phyloP scores from a whole-genome alignment of 2,888 invertebrate species.

The Agrotis exclamationis region DNA sequence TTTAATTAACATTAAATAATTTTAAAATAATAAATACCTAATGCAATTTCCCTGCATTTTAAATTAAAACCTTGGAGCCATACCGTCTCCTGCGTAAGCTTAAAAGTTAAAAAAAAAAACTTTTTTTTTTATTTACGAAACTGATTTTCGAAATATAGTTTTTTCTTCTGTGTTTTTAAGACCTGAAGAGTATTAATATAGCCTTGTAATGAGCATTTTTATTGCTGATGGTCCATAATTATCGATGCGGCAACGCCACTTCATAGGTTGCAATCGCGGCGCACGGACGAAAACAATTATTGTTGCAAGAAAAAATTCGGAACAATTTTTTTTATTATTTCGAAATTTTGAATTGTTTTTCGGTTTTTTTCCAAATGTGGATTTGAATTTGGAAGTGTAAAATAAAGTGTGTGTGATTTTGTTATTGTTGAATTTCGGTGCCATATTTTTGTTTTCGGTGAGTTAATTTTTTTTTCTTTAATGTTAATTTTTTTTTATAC shows the following conservation, averaged over 20 bases:
- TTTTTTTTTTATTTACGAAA: too few relatives aligned
- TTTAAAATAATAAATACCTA: too few relatives aligned
- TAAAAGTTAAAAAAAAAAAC: too few relatives aligned
- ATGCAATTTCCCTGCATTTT: too few relatives aligned
- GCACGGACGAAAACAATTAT: slow-evolving; percentile 23
- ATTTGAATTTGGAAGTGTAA: slow-evolving; percentile 31
- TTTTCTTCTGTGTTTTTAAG: neutral
- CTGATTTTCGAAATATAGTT: neutral
- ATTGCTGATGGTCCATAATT: neutral
- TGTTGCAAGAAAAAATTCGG: neutral
- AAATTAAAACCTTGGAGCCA: too few relatives aligned
- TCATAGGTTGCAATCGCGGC: slow-evolving; percentile 29
- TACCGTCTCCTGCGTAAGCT: too few relatives aligned
- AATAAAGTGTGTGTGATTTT: slow-evolving; percentile 26
- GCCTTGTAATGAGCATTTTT: slow-evolving; percentile 4
- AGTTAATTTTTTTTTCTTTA: neutral
- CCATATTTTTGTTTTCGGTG: slow-evolving; percentile 6
- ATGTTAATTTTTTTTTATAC: neutral
- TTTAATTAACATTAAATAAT: too few relatives aligned
- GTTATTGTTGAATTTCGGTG: neutral
- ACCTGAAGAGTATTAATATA: neutral
- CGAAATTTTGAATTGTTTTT: too few relatives aligned
- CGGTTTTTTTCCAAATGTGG: neutral
- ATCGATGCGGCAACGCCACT: slow-evolving; percentile 15
- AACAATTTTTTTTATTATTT: neutral